Evolutionary conservation across 2,888 invertebrate species (phyloP).

Genomic region (Cyaniris semiargus): DNA sequence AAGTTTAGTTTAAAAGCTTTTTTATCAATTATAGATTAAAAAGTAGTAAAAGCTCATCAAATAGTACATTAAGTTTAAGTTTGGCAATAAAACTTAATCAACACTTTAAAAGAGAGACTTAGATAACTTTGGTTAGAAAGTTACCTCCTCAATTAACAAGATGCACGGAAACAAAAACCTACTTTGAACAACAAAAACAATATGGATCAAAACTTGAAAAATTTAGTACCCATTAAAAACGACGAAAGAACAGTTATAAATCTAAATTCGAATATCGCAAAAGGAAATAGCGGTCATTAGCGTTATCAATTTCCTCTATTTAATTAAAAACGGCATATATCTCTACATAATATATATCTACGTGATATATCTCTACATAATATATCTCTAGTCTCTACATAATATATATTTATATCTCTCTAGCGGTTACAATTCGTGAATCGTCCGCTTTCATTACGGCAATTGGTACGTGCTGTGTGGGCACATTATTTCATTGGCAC

Average conservation of each 20-base stretch:
- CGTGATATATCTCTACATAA: background rate
- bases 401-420: background rate
- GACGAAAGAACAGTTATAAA: conserved; percentile 15
- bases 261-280: conserved; percentile 26
- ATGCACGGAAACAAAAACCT: background rate
- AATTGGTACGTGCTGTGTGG: conserved; percentile 75
- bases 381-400: background rate
- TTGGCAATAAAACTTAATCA: conserved; percentile 5
- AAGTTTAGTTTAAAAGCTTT: background rate
- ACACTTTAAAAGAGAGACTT: background rate
- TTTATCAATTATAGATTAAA: background rate
- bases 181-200: background rate
- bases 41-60: conserved; percentile 1
- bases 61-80: background rate
- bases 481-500: conserved; percentile 74
- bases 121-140: background rate
- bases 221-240: background rate
- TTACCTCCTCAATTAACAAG: background rate
- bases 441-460: conserved; percentile 68
- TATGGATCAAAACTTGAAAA: background rate
- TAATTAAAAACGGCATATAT: background rate
- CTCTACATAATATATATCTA: background rate
- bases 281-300: conserved; percentile 27
- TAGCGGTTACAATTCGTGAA: conserved; percentile 43
- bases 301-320: conserved; percentile 27